phyloP scores from a whole-genome alignment of 35 echinoderm and acorn worm genomes.

The Diadema setosum region DNA sequence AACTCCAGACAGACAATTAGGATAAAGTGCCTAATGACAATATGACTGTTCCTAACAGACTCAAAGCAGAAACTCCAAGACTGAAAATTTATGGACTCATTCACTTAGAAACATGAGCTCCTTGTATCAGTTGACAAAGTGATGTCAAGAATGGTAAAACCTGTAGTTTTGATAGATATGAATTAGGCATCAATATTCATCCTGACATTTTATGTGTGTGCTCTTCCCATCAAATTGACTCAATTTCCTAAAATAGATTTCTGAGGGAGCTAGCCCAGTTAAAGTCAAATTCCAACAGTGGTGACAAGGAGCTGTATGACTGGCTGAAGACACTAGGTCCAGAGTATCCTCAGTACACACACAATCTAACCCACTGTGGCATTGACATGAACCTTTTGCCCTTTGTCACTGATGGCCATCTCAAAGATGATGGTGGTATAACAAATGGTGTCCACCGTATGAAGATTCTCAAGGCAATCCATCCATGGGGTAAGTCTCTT shows the following conservation, averaged over 20 bases:
- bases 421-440: slow-evolving; percentile 78
- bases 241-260: slow-evolving; percentile 82
- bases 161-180: too few relatives aligned
- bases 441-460: slow-evolving; percentile 97
- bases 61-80: too few relatives aligned
- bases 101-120: too few relatives aligned
- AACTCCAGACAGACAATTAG: too few relatives aligned
- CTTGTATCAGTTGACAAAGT: too few relatives aligned
- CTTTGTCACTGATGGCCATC: slow-evolving; percentile 71
- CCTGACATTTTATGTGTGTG: too few relatives aligned
- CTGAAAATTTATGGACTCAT: too few relatives aligned
- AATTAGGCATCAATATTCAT: too few relatives aligned
- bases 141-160: too few relatives aligned
- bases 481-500: slow-evolving; percentile 47
- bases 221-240: too few relatives aligned
- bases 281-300: slow-evolving; percentile 79
- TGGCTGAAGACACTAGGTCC: slow-evolving; percentile 92
- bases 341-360: slow-evolving; percentile 93
- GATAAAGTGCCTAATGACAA: too few relatives aligned
- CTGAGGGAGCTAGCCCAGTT: slow-evolving; percentile 70
- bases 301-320: slow-evolving; percentile 77
- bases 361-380: slow-evolving; percentile 94
- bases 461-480: slow-evolving; percentile 73
- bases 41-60: too few relatives aligned
- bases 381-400: slow-evolving; percentile 84